Base-by-base conservation (phyloP, 2,888 invertebrate genomes). In the Strigamia transsilvanica region DNA sequence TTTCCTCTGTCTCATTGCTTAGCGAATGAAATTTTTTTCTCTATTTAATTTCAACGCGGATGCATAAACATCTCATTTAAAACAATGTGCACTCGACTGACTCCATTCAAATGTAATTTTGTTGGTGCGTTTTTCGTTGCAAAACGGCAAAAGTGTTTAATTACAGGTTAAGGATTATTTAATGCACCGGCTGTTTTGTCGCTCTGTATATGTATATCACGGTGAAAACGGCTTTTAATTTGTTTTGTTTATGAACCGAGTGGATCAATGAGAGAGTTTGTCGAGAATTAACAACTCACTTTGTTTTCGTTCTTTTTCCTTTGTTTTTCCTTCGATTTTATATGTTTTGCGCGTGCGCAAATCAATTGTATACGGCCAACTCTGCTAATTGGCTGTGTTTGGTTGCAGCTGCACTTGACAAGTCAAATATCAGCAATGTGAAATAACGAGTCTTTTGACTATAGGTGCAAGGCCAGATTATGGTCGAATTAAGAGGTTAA, bases 51-150 rank as follows among this genome's bases (percentile, higher is more conserved):
- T 56, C 18, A 56, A 46, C 21, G 21, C 15, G n/a, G 73, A 73
- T 73, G 79, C 80, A 80, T 80, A 80, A 80, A 80, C 51, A 80
- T 80, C 80, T 46, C 80, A 80, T 80, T 80, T 79, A 38, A 79
- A 79, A 79, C 79, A 79, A 79, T 79, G 41, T 79, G 79, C 79
- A 79, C 41, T 42, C 73, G 73, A 79, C 38, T 79, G 79, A 41
- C 79, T 79, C 79, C 38, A 79, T 79, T 79, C 79, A 21, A 42
- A 38, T 18, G 79, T 42, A 41, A 79, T 41, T 79, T 27, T 79
- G 21, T 41, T 79, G 34, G 15, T 79, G 41, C 38, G 13, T 79
- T 42, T 79, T 79, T 79, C 42, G 32, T 79, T 21, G 32, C 32
- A 80, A 80, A 80, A 80, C 13, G 18, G 32, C 32, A 80, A 80